These are phyloP conservation scores for Sarcophaga bullata DNA, from an alignment of 1,140 invertebrate genomes.

Conservation along the genomic window DNA sequence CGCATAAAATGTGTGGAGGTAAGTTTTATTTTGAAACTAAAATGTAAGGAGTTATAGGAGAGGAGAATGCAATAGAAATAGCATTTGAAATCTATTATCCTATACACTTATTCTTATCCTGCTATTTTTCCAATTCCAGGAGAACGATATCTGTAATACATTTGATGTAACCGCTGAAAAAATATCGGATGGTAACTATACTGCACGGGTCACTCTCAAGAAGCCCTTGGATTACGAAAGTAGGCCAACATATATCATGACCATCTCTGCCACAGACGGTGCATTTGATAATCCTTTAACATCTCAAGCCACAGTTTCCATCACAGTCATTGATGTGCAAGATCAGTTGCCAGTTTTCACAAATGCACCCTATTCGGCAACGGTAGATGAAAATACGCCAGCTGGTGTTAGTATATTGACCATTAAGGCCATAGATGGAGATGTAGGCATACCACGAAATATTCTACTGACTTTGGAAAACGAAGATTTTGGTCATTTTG, in stretches of 20 bases:
- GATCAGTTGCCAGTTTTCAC: constrained; percentile 84
- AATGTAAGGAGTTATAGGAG: not conserved
- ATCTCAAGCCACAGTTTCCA: constrained; percentile 76
- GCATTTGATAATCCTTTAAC: constrained; percentile 72
- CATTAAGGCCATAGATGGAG: constrained; percentile 79
- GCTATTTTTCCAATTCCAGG: constrained; percentile 49
- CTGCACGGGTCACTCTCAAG: constrained; percentile 73
- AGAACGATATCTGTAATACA: constrained; percentile 75
- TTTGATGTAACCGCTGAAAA: constrained; percentile 74
- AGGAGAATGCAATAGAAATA: too few species aligned
- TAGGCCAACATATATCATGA: constrained; percentile 77
- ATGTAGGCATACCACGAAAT: constrained; percentile 76
- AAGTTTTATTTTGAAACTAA: constrained; percentile 37
- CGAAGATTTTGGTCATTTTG: constrained; percentile 76
- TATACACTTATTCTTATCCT: too few species aligned
- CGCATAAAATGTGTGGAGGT: constrained; percentile 71
- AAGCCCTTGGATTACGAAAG: constrained; percentile 79
- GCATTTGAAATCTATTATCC: not conserved
- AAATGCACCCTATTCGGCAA: constrained; percentile 81
- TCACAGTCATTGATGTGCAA: constrained; percentile 80
- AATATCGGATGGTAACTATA: constrained; percentile 76
- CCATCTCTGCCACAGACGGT: constrained; percentile 74
- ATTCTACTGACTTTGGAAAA: constrained; percentile 75
- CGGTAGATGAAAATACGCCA: constrained; percentile 77
- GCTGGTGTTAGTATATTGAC: constrained; percentile 72